Evolutionary conservation across 2,113 vertebrate genomes (phyloP), one percentile per base, ranked within the genome.

Genomic region (Gambusia affinis): DNA sequence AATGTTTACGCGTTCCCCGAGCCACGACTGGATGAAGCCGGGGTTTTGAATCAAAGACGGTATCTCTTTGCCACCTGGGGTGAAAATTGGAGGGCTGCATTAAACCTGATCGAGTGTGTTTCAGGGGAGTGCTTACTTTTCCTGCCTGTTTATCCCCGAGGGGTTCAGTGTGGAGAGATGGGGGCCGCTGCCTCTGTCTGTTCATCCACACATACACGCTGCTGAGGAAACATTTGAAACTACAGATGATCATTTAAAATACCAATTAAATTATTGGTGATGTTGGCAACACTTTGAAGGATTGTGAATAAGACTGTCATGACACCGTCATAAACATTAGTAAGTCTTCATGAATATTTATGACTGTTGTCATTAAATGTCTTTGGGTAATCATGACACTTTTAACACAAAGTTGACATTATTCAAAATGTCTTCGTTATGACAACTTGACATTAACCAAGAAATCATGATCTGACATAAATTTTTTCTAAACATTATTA

Each of bases 141-240:
- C 72, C 72, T 75, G 80, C 76, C 82, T 87, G 89, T 89, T 90
- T 87, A 90, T 87, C 91, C 89, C 88, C 0, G 72, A 92, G 84
- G 88, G 76, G 44, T 60, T 77, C 69, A 35, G 74, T n/a, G 33
- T 70, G 57, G 72, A 66, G 42, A 77, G 42, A 65, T 19, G 66
- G 66, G 72, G 72, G 74, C 67, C 61, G 70, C 44, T 67, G 47
- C 78, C 74, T 47, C 69, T 28, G 37, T 64, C 69, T 30, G 37
- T 64, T 51, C 42, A 24, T 62, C 31, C 64, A 75, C 60, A 78
- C 57, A 71, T 22, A 66, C 22, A 33, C 19, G 10, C 62, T 30
- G 19, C 62, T 7, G 15, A 22, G 51, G 22, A 57, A 57, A 57
- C 22, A 57, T 57, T 57, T 57, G 6, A 57, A 57, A 57, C 8